Percentiles rank a stretch among this genome's conserved stretches.
phyloP scores from a whole-genome alignment of 2,113 vertebrate genomes.

The Ammodytes dubius region DNA sequence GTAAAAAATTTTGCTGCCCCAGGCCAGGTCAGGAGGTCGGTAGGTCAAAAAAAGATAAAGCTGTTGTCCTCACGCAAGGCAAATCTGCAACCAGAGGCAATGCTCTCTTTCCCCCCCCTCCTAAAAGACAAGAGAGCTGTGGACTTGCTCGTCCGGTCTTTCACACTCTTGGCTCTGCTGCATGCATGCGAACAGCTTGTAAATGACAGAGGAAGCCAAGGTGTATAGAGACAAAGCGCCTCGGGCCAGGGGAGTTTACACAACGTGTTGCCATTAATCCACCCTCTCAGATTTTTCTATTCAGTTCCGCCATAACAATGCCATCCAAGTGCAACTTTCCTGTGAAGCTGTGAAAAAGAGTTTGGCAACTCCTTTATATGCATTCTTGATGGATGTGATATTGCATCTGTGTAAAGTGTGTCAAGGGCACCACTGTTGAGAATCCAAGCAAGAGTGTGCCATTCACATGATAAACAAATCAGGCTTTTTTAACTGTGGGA shows the following conservation, averaged over 20 bases:
- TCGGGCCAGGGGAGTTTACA: slow-evolving; percentile 85
- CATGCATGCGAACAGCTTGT: slow-evolving; percentile 81
- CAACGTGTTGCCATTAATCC: slow-evolving; percentile 81
- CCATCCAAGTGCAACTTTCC: slow-evolving; percentile 68
- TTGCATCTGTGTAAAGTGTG: slow-evolving; percentile 7
- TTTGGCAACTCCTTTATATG: slow-evolving; percentile 42
- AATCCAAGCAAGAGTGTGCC: slow-evolving; percentile 16
- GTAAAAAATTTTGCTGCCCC: slow-evolving; percentile 61
- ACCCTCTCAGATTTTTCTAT: slow-evolving; percentile 72
- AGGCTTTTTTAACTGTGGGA: slow-evolving; percentile 17
- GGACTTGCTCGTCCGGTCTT: slow-evolving; percentile 82
- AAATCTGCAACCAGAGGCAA: slow-evolving; percentile 66
- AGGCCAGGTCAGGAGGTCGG: slow-evolving; percentile 70
- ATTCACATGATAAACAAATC: slow-evolving; percentile 38
- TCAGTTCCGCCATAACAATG: slow-evolving; percentile 61
- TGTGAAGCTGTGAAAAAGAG: slow-evolving; percentile 40
- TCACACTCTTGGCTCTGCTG: slow-evolving; percentile 49
- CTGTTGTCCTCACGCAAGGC: slow-evolving; percentile 82
- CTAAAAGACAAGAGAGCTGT: slow-evolving; percentile 31
- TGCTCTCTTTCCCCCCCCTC: slow-evolving; percentile 21
- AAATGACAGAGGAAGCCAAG: slow-evolving; percentile 83
- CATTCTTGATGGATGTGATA: slow-evolving; percentile 47
- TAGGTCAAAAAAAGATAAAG: slow-evolving; percentile 65
- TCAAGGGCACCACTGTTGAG: slow-evolving; percentile 4
- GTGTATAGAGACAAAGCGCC: slow-evolving; percentile 79